A percentile compares a stretch with the other conserved stretches of the same genome.
phyloP scores from a whole-genome alignment of 2,888 invertebrate genomes.

The Ommatoiulus sabulosus region DNA sequence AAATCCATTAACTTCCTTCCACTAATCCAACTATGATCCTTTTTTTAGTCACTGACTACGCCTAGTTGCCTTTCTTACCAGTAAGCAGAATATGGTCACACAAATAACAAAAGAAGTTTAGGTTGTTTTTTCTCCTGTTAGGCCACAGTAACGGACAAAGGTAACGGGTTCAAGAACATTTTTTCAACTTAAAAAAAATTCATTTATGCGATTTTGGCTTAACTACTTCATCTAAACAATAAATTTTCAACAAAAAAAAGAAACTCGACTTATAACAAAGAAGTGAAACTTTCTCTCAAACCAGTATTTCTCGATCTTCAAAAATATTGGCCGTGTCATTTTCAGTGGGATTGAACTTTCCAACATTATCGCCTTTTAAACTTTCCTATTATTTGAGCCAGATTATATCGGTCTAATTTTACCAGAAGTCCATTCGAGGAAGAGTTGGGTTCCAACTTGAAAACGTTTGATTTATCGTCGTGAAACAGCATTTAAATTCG shows the following conservation, averaged over 20 bases:
- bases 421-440: too few relatives aligned
- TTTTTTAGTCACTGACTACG: neutral
- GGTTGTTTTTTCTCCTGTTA: neutral
- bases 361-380: neutral
- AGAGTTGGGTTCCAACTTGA: neutral
- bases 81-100: neutral
- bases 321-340: constrained; percentile 31
- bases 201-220: constrained; percentile 29
- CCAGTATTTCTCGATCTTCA: neutral
- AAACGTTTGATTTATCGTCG: neutral
- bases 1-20: constrained; percentile 28
- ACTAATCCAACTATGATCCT: neutral
- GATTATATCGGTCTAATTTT: too few relatives aligned
- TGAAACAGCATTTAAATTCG: neutral
- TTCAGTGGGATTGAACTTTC: neutral
- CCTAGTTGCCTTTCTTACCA: constrained; percentile 7
- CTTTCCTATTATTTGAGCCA: neutral
- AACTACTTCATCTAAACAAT: constrained; percentile 22
- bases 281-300: neutral
- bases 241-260: neutral
- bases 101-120: constrained; percentile 28
- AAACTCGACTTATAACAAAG: neutral
- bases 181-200: neutral
- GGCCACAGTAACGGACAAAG: neutral
- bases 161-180: constrained; percentile 5